These are phyloP conservation scores for Phorcus lineatus DNA, from an alignment of 2,888 invertebrate species.

Conservation along the genomic window DNA sequence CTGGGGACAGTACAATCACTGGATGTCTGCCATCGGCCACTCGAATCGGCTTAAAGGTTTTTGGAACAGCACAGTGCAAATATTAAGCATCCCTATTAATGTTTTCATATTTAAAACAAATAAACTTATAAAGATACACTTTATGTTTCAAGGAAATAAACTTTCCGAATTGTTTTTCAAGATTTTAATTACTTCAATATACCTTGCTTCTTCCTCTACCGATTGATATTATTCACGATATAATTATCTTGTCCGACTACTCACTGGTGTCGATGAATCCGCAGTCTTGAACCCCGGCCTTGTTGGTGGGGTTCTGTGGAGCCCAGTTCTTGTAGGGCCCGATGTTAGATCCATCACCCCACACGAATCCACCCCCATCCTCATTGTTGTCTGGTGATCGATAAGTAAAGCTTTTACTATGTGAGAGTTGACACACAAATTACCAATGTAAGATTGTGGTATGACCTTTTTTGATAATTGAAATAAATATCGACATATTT, in stretches of 20 bases:
- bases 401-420: too few species aligned
- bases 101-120: too few species aligned
- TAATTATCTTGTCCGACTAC: not conserved
- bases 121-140: too few species aligned
- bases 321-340: slow-evolving; percentile 45
- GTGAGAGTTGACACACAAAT: too few species aligned
- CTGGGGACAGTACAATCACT: slow-evolving; percentile 40
- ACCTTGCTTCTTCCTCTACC: not conserved
- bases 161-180: not conserved
- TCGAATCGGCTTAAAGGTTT: slow-evolving; percentile 43
- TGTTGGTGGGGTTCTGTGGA: slow-evolving; percentile 38
- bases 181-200: too few species aligned
- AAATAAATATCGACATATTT: too few species aligned
- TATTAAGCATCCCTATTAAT: too few species aligned
- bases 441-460: too few species aligned
- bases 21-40: slow-evolving; percentile 56
- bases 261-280: slow-evolving; percentile 52
- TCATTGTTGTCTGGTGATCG: slow-evolving; percentile 46
- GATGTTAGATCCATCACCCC: slow-evolving; percentile 44
- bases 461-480: too few species aligned
- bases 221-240: not conserved
- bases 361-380: slow-evolving; percentile 44
- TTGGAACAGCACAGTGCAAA: not conserved
- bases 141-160: too few species aligned
- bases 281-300: slow-evolving; percentile 46